Evolutionary conservation across 2,797 vertebrate genomes (phyloP), one percentile per base, ranked within the genome.

Genomic region (Discoglossus pictus): DNA sequence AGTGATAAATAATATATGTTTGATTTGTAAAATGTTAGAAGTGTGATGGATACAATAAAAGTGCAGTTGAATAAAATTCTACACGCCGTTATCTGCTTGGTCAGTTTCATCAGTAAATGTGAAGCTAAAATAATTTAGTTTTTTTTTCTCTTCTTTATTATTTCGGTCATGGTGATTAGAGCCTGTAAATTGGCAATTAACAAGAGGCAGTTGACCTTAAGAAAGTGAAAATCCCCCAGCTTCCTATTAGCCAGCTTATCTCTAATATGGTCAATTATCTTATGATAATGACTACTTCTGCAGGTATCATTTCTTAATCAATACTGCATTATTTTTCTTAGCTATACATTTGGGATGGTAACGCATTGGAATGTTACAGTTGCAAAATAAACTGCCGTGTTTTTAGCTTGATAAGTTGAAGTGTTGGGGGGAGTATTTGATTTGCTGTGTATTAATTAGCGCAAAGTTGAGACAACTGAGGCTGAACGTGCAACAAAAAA

Each of bases 401-500:
- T 43, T 15, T 18, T 24, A 40, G 43, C 47, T 58, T 51, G 43
- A 36, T 40, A 16, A 21, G 60, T 16, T 56, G 35, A 47, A 38
- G 38, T 10, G 3, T 3, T 11, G 20, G 54, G 62, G 23, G 20
- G 11, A 39, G 1, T 51, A 27, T 64, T 64, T 42, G 42, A 44
- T 50, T 69, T 69, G 61, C 61, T 48, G 61, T 70, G 55, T 44
- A 70, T 74, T 74, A 65, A 74, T 74, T 74, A 70, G 66, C 12
- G 40, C 35, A 18, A 51, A 70, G 55, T 65, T 68, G 61, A 69
- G 55, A 58, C 62, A 39, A 74, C 44, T 52, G 38, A 66, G 62
- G 62, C 62, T 58, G 56, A 62, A 56, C 43, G 60, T 60, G 72
- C 65, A 65, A 61, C 50, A 63, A 65, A 65, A 69, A 43, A 23